These are phyloP conservation scores for Gymnocephalus cernua DNA, from an alignment of 2,113 vertebrate genomes.

Conservation along the genomic window DNA sequence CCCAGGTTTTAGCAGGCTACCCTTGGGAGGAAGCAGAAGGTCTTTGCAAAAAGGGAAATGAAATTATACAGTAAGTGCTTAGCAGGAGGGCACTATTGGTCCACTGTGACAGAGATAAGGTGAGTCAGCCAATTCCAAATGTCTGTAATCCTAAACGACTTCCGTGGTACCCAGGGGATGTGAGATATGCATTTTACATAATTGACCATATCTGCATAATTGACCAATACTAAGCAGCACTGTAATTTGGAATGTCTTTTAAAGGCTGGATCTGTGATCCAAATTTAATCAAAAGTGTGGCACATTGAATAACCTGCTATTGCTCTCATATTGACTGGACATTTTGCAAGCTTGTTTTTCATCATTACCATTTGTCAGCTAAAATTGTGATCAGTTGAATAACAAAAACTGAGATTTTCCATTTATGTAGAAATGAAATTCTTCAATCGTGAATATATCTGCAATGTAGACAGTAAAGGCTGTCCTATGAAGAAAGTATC, in stretches of 20 bases:
- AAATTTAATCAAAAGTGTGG: neutral
- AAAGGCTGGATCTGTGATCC: slow-evolving; percentile 7
- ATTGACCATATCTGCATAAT: slow-evolving; percentile 31
- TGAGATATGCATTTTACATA: slow-evolving; percentile 37
- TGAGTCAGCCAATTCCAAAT: slow-evolving; percentile 48
- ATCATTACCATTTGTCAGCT: neutral
- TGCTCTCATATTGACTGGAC: neutral
- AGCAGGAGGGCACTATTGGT: slow-evolving; percentile 67
- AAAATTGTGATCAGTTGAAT: neutral
- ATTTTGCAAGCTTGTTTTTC: neutral
- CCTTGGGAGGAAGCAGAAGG: slow-evolving; percentile 13
- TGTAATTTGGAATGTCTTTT: slow-evolving; percentile 18
- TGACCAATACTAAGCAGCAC: slow-evolving; percentile 18
- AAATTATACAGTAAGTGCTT: slow-evolving; percentile 64
- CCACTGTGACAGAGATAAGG: slow-evolving; percentile 60
- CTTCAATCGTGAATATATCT: neutral
- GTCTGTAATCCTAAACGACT: slow-evolving; percentile 59
- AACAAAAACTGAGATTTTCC: neutral
- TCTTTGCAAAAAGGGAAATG: slow-evolving; percentile 44
- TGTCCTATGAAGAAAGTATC: neutral
- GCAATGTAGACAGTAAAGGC: neutral
- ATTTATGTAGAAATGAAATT: neutral
- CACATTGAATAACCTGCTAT: neutral
- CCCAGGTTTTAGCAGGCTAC: slow-evolving; percentile 6
- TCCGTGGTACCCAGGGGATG: slow-evolving; percentile 19